phyloP scores from a whole-genome alignment of 2,113 vertebrate species.

The Struthio camelus region DNA sequence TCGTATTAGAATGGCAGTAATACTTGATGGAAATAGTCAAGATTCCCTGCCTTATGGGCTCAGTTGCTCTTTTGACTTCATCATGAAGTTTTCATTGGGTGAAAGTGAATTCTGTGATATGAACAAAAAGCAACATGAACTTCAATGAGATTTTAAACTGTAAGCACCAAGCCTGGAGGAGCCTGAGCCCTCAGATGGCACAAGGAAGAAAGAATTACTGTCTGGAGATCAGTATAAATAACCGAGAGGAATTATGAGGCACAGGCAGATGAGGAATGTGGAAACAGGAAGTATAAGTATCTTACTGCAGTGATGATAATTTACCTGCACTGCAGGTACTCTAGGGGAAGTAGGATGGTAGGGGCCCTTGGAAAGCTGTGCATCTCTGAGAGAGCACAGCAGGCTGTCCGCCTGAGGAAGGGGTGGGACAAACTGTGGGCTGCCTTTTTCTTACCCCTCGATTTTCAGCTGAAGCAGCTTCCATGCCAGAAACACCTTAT shows the following conservation, averaged over 20 bases:
- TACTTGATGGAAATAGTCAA: neutral
- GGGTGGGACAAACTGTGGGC: neutral
- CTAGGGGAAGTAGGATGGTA: neutral
- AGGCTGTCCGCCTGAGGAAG: neutral
- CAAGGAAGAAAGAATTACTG: neutral
- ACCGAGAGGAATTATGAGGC: neutral
- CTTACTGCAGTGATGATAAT: neutral
- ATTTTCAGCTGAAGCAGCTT: neutral
- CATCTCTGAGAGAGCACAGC: neutral
- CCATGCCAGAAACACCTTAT: neutral
- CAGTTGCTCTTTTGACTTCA: neutral
- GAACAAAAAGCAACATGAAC: neutral
- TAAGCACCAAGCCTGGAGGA: neutral
- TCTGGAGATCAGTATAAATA: neutral
- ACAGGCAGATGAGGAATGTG: neutral
- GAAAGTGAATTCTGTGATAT: neutral
- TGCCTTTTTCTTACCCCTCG: neutral
- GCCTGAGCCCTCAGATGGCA: neutral
- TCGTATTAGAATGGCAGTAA: neutral
- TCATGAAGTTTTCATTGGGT: neutral
- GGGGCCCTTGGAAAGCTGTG: neutral
- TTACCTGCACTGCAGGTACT: neutral
- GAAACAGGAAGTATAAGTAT: neutral
- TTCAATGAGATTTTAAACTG: neutral
- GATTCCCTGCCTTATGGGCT: neutral